These are phyloP conservation scores for Athalia circularis DNA, from an alignment of 2,888 invertebrate genomes.

Conservation along the genomic window DNA sequence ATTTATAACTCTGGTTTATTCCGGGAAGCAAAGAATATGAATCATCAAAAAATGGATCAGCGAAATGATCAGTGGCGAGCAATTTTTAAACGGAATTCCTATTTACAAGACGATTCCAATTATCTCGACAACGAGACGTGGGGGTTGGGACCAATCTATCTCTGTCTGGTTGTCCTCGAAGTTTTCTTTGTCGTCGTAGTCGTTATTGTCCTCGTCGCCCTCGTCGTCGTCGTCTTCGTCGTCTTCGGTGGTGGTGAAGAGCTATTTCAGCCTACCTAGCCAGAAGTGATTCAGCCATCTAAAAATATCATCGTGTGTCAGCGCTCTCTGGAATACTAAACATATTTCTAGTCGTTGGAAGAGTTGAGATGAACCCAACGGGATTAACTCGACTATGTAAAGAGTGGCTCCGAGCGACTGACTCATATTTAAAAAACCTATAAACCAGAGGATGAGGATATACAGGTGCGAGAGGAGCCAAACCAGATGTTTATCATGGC, in stretches of 20 bases:
- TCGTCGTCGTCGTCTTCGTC: constrained; percentile 34
- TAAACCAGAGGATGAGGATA: constrained; percentile 38
- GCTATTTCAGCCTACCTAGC: constrained; percentile 69
- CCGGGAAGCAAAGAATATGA: constrained; percentile 21
- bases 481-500: constrained; percentile 33
- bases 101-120: neutral
- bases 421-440: constrained; percentile 35
- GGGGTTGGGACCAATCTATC: constrained; percentile 7
- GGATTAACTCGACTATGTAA: constrained; percentile 3
- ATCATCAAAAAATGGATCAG: constrained; percentile 29
- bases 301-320: constrained; percentile 71
- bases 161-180: constrained; percentile 6
- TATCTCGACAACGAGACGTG: neutral
- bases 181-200: neutral
- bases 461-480: constrained; percentile 14
- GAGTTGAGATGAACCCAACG: constrained; percentile 32
- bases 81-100: neutral
- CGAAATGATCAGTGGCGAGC: neutral
- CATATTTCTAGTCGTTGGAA: constrained; percentile 54
- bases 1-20: constrained; percentile 29
- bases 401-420: neutral
- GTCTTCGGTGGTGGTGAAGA: constrained; percentile 48
- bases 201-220: constrained; percentile 42
- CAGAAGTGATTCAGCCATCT: constrained; percentile 69
- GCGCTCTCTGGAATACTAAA: constrained; percentile 67